These are phyloP conservation scores for Bufo gargarizans DNA, from an alignment of 2,113 vertebrate species.

Conservation along the genomic window DNA sequence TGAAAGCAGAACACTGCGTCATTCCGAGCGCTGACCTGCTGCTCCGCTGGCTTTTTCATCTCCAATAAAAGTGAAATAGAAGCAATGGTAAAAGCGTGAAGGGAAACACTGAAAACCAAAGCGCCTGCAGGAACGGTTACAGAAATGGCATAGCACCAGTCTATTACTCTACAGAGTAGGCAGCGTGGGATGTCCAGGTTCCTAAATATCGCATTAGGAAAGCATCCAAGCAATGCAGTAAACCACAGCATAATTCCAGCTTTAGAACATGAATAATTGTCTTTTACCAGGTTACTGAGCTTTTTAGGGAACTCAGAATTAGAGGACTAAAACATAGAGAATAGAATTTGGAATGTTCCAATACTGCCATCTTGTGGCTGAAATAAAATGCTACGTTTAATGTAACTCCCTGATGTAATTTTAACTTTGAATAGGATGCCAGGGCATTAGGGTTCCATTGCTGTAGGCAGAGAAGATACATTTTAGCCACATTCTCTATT, in stretches of 20 bases:
- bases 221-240: background rate
- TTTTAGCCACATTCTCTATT: no score
- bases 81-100: background rate
- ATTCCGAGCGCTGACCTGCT: background rate
- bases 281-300: background rate
- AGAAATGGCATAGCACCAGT: background rate
- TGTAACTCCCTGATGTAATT: background rate
- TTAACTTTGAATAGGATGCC: no score
- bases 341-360: background rate
- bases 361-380: conserved; percentile 22
- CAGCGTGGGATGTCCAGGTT: background rate
- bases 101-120: background rate
- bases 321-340: background rate
- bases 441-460: no score
- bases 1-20: background rate
- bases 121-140: background rate
- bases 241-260: background rate
- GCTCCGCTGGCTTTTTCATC: background rate
- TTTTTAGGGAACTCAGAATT: background rate
- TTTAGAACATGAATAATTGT: background rate
- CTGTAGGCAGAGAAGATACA: no score
- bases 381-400: background rate
- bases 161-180: background rate
- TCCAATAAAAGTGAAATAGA: background rate
- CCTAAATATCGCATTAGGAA: background rate